Evolutionary conservation across 2,888 invertebrate genomes (phyloP), one percentile per base, ranked within the genome.

Genomic region (Leptinotarsa juncta): DNA sequence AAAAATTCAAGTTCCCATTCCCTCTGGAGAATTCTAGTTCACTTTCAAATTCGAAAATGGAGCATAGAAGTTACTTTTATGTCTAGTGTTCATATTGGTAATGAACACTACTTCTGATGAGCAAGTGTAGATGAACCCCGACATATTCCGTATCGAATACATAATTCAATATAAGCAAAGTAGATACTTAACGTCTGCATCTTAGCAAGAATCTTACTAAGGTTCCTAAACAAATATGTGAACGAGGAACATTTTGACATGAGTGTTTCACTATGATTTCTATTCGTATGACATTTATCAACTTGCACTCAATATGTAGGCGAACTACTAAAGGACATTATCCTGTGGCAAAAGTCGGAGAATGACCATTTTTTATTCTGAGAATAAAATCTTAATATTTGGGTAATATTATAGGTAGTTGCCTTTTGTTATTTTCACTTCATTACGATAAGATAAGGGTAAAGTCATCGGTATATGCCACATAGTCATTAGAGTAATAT

Each of bases 111-210:
- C n/a, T 51, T 16, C 14, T 15, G 15, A 50, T 7, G n/a, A 16
- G n/a, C 51, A 51, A n/a, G 51, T 51, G 51, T 51, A 51, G 51
- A 51, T 51, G 14, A n/a, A 51, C 51, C 51, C 51, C n/a, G 51
- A 51, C 51, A 51, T 51, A 12, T 42, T 42, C 10, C 42, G 0
- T 42, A 42, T 42, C 42, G 0, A 10, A 42, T 42, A 42, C 42
- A 42, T 10, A 10, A 42, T 12, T 42, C 42, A 42, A 42, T 42
- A 42, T 42, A 12, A 51, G 51, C n/a, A n/a, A 51, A 51, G 5
- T 51, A 51, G n/a, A 51, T n/a, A 16, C n/a, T n/a, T n/a, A 51
- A 51, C 4, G 7, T 16, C 51, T 51, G 4, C 14, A n/a, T 16
- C 51, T 15, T 7, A 16, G 2, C 51, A n/a, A 51, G n/a, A 51